Evolutionary conservation across 1,140 invertebrate genomes (phyloP), one percentile per base, ranked within the genome.

Genomic region (Leptopilina clavipes): DNA sequence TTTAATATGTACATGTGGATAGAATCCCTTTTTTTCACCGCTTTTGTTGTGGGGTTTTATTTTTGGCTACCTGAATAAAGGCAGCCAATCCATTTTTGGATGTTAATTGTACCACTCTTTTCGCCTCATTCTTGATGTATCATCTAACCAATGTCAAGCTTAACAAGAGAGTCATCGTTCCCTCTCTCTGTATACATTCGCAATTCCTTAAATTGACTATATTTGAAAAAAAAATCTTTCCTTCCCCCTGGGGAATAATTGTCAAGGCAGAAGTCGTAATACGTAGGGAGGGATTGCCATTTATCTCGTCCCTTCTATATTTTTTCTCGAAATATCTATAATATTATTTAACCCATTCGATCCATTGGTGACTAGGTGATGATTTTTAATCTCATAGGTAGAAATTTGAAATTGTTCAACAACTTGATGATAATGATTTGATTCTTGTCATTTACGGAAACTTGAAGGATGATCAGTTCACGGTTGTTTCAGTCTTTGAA

Each of bases 11-110:
- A 71, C n/a, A 71, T 9, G n/a, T n/a, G 7, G 17, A 43, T 18
- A 43, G 14, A 44, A 3, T 19, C 1, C 9, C 44, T 9, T 71
- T 71, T 19, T 18, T n/a, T 11, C 37, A 17, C 17, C n/a, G 1
- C 10, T 44, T 44, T 17, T 19, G n/a, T n/a, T n/a, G n/a, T 71
- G 2, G 3, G 14, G 11, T 40, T 12, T 18, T 43, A 65, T 73
- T 71, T 73, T 77, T 82, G 80, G 81, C 83, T 85, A 86, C 79
- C 85, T 83, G 25, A 81, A 76, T 71, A 72, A 65, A 56, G 80
- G 48, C 44, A 76, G 56, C 84, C 85, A 86, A 83, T 86, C 85
- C 85, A 86, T 86, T 75, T 81, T 85, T 22, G 2, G 25, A 31
- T 72, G 7, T 59, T 48, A 44, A 14, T n/a, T n/a, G n/a, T 45